Conservation (phyloP, 2,888 invertebrate species). For the Chesias legatella region DNA sequence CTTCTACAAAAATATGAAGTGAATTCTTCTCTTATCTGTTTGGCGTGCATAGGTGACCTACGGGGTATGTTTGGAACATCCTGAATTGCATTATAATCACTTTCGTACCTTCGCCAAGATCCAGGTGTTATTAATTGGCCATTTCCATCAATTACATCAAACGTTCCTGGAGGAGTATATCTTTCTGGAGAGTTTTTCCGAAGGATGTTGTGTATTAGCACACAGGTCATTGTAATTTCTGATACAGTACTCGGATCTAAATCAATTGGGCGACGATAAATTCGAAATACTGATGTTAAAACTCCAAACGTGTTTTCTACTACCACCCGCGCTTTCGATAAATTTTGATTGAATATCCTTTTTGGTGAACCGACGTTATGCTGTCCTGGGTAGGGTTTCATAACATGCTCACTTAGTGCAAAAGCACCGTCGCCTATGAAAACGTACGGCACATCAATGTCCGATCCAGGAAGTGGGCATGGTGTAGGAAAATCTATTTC, state of each 20-base stretch:
- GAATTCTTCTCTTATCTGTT: too few species aligned
- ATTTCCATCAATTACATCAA: too few species aligned
- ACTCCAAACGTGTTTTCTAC: constrained; percentile 34
- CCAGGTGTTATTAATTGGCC: too few species aligned
- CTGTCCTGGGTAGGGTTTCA: constrained; percentile 38
- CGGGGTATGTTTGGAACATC: too few species aligned
- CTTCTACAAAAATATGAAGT: too few species aligned
- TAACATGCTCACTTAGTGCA: constrained; percentile 33
- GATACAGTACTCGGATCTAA: constrained; percentile 32
- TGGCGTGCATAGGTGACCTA: too few species aligned
- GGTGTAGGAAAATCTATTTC: constrained; percentile 30
- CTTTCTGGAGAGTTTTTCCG: too few species aligned
- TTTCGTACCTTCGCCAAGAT: too few species aligned
- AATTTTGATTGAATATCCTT: constrained; percentile 30
- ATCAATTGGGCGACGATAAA: constrained; percentile 34
- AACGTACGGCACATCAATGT: constrained; percentile 34
- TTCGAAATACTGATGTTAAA: constrained; percentile 33
- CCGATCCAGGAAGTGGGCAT: constrained; percentile 29
- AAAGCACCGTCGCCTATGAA: constrained; percentile 39
- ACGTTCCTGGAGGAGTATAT: too few species aligned
- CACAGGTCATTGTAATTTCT: too few species aligned
- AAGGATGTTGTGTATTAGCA: too few species aligned
- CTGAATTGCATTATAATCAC: too few species aligned
- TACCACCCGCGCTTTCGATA: constrained; percentile 30
- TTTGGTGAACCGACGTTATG: constrained; percentile 29